Conservation (phyloP, 1,140 invertebrate species). For the Diorhabda carinulata region DNA sequence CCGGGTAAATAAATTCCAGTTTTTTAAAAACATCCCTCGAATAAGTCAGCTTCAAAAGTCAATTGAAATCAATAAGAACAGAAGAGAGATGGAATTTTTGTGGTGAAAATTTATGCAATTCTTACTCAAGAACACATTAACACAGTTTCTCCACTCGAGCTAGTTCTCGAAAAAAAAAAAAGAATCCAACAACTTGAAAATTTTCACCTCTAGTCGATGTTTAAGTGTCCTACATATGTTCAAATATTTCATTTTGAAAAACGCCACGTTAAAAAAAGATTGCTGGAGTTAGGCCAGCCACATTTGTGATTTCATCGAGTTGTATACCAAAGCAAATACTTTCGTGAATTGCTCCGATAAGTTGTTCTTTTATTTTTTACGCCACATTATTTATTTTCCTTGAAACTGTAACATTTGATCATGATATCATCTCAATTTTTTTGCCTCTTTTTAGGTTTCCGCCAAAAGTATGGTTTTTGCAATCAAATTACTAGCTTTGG, state of each 20-base stretch:
- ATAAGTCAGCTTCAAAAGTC: too few relatives aligned
- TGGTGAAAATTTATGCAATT: too few relatives aligned
- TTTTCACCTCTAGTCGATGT: too few relatives aligned
- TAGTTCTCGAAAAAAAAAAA: too few relatives aligned
- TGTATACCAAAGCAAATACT: not conserved
- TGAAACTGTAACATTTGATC: not conserved
- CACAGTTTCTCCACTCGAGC: too few relatives aligned
- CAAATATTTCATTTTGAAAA: not conserved
- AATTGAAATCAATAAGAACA: too few relatives aligned
- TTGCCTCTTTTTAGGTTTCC: not conserved
- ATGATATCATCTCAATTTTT: not conserved
- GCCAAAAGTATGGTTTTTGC: not conserved
- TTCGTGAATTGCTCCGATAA: not conserved
- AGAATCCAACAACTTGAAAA: too few relatives aligned
- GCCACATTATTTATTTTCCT: not conserved
- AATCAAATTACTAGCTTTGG: too few relatives aligned
- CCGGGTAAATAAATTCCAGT: too few relatives aligned
- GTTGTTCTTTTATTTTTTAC: not conserved
- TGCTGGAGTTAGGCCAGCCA: not conserved
- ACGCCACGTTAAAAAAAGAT: not conserved
- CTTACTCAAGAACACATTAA: too few relatives aligned
- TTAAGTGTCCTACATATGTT: not conserved
- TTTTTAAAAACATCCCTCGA: too few relatives aligned
- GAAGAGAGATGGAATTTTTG: too few relatives aligned
- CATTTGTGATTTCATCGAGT: not conserved